Base-by-base conservation (phyloP, 2,113 vertebrate genomes). In the Alces alces region DNA sequence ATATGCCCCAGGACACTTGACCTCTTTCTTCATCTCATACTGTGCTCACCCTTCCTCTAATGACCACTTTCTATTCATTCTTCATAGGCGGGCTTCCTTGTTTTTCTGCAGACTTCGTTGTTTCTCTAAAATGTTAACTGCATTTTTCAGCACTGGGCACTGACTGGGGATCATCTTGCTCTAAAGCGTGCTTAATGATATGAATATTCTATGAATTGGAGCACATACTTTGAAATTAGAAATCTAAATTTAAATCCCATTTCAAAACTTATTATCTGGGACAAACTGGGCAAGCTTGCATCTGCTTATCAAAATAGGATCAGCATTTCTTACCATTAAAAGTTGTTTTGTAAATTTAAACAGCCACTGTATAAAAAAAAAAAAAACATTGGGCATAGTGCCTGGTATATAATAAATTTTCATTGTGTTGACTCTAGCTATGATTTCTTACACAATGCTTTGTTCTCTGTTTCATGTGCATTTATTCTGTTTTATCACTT, bases 311-410 rank as follows among this genome's bases (percentile, higher is more conserved):
- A 86, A 85, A 47, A 55, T 43, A 47, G 43, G 16, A n/a, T 43
- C 16, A 55, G 25, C 19, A 15, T 5, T 27, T 79, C 7, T 89
- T 64, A 55, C 9, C 36, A 84, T 83, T 92, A 83, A n/a, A 88
- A 92, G 33, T 36, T 95, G 6, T 61, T 91, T 36, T 78, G 43
- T 95, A 96, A 89, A 61, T 61, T 50, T 23, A 87, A 66, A n/a
- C 21, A 76, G n/a, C 3, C 1, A 79, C 15, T 60, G 9, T 16
- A 60, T 58, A 28, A 58, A 28, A 64, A 61, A 61, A 21, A n/a
- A 84, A 87, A 94, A 64, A 45, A 2, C 16, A 78, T 50, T 47
- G 86, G 86, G 36, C 19, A 82, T 7, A 78, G n/a, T 66, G 19
- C 36, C 10, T 70, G 11, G 19, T 5, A 83, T 13, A 61, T 25